phyloP scores from a whole-genome alignment of 2,797 vertebrate genomes.

The Bradypodion ventrale region DNA sequence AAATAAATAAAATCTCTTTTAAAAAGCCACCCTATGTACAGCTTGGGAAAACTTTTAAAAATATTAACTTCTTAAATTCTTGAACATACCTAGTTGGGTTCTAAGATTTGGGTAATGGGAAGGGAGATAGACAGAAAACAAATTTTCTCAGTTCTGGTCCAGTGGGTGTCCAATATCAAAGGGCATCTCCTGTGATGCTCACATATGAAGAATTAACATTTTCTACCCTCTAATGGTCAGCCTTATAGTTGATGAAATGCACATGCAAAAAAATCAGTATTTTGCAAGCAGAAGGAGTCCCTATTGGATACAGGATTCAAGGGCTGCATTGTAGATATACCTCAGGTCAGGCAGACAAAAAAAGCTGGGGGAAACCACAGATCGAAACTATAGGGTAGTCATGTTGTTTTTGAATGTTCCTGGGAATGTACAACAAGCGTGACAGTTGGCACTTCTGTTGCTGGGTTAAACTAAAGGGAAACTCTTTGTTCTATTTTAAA shows the following conservation, averaged over 20 bases:
- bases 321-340: neutral
- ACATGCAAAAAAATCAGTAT: neutral
- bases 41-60: no score
- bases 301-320: neutral
- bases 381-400: neutral
- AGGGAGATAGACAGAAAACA: no score
- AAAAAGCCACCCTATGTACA: neutral
- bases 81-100: no score
- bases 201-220: neutral
- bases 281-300: no score
- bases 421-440: constrained; percentile 30
- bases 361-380: neutral
- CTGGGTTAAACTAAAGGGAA: neutral
- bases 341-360: neutral
- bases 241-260: neutral
- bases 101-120: no score
- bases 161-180: neutral
- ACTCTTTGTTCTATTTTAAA: constrained; percentile 2
- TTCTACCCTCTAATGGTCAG: neutral
- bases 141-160: neutral
- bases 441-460: neutral
- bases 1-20: neutral
- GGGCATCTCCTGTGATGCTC: neutral
- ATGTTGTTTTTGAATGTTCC: constrained; percentile 10
- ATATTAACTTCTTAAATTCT: no score